Evolutionary conservation across 2,797 vertebrate genomes (phyloP).

Genomic region (Iguana delicatissima): DNA sequence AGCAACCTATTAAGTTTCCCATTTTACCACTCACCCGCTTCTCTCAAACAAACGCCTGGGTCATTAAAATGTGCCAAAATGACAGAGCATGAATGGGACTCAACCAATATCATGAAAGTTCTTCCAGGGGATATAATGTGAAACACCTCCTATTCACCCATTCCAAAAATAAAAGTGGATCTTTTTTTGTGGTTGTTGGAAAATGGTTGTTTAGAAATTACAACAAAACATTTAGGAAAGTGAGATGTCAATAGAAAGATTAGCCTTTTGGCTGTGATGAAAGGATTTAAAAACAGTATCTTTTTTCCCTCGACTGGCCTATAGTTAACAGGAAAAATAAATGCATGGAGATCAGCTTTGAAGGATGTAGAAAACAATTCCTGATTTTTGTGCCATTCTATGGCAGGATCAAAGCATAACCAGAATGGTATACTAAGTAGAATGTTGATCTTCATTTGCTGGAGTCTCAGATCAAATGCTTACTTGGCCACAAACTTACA

Average conservation of each 20-base stretch:
- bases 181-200: background rate
- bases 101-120: slow-evolving; percentile 1
- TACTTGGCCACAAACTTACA: background rate
- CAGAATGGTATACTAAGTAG: background rate
- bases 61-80: slow-evolving; percentile 10
- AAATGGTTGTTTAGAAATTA: slow-evolving; percentile 22
- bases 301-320: background rate
- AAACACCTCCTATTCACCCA: slow-evolving; percentile 11
- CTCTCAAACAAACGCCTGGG: slow-evolving; percentile 10
- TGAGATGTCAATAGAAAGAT: slow-evolving; percentile 4
- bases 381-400: background rate
- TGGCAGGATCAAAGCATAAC: background rate
- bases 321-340: background rate
- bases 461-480: background rate
- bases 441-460: background rate
- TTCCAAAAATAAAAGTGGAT: slow-evolving; percentile 19
- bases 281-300: slow-evolving; percentile 15
- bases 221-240: background rate
- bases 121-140: slow-evolving; percentile 13
- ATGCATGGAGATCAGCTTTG: background rate
- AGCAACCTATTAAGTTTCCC: slow-evolving; percentile 11
- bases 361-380: background rate
- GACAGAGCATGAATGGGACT: slow-evolving; percentile 13
- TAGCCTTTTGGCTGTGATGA: background rate
- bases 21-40: slow-evolving; percentile 31